Conservation (phyloP, 30 jellyfish, hydroid and myxozoan genomes). For the Mastigias papua region DNA sequence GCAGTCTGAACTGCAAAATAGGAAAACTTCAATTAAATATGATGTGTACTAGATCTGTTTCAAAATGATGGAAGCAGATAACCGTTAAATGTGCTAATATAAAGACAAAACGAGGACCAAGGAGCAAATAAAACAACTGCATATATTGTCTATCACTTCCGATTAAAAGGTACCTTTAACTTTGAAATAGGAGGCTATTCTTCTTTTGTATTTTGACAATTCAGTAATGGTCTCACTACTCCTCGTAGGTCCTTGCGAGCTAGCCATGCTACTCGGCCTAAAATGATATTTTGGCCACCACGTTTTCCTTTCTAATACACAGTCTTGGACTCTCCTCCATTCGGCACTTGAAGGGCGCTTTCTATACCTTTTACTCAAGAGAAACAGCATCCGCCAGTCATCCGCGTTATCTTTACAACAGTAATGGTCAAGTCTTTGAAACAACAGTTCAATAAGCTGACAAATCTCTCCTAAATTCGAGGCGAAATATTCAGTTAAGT, state of each 20-base stretch:
- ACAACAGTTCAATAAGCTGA: slow-evolving; percentile 16
- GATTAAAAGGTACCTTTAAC: not conserved
- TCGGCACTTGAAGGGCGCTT: slow-evolving; percentile 9
- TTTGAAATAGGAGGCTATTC: not conserved
- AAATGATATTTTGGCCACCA: slow-evolving; percentile 68
- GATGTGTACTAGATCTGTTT: no score
- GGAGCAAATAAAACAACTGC: no score
- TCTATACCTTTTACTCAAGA: not conserved
- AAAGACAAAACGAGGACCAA: no score
- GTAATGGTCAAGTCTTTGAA: slow-evolving; percentile 36
- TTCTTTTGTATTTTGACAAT: slow-evolving; percentile 15
- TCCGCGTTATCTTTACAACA: slow-evolving; percentile 33
- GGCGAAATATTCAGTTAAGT: not conserved
- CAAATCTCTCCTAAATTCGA: not conserved
- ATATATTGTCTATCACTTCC: no score
- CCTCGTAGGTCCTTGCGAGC: not conserved
- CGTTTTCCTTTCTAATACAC: not conserved
- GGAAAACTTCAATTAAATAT: no score
- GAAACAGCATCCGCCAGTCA: slow-evolving; percentile 25
- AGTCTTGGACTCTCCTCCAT: not conserved
- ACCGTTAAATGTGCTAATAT: no score
- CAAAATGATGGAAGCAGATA: no score
- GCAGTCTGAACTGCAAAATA: no score
- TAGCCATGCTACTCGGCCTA: not conserved
- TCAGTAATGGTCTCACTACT: not conserved